Evolutionary conservation across 1,140 invertebrate genomes (phyloP).

Genomic region (Scaptomyza montana): DNA sequence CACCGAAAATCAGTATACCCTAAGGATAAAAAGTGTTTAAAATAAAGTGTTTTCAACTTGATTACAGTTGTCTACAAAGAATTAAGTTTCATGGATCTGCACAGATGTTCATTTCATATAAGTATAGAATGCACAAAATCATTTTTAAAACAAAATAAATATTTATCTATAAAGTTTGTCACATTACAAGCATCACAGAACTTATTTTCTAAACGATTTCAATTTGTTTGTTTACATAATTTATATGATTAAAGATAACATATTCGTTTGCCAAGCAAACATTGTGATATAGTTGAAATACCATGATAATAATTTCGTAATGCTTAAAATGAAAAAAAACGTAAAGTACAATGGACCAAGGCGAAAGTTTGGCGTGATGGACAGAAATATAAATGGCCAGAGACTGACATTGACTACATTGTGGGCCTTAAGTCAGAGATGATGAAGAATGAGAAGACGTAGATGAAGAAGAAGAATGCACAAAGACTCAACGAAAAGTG

Average conservation of each 20-base stretch:
- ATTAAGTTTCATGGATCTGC: too few species aligned
- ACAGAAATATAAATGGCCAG: slow-evolving; percentile 30
- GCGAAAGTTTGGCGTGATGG: slow-evolving; percentile 40
- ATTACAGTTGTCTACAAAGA: too few species aligned
- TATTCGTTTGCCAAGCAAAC: slow-evolving; percentile 7
- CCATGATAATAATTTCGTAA: slow-evolving; percentile 13
- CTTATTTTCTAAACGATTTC: too few species aligned
- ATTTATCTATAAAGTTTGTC: not conserved
- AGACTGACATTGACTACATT: slow-evolving; percentile 7
- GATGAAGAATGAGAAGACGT: not conserved
- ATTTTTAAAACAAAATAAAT: not conserved
- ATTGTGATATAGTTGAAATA: slow-evolving; percentile 31
- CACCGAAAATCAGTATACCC: slow-evolving; percentile 9
- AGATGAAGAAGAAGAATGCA: slow-evolving; percentile 11
- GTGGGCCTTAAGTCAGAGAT: not conserved
- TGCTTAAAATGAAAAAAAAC: slow-evolving; percentile 1
- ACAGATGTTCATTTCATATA: too few species aligned
- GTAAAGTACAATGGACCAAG: slow-evolving; percentile 29
- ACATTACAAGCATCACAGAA: not conserved
- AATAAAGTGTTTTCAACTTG: slow-evolving; percentile 3
- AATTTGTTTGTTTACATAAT: not conserved
- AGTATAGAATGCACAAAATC: too few species aligned
- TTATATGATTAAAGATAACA: not conserved
- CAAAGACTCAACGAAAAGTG: slow-evolving; percentile 15
- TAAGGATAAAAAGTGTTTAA: not conserved